Evolutionary conservation across 2,113 vertebrate genomes (phyloP).

Genomic region (Thunnus maccoyii): DNA sequence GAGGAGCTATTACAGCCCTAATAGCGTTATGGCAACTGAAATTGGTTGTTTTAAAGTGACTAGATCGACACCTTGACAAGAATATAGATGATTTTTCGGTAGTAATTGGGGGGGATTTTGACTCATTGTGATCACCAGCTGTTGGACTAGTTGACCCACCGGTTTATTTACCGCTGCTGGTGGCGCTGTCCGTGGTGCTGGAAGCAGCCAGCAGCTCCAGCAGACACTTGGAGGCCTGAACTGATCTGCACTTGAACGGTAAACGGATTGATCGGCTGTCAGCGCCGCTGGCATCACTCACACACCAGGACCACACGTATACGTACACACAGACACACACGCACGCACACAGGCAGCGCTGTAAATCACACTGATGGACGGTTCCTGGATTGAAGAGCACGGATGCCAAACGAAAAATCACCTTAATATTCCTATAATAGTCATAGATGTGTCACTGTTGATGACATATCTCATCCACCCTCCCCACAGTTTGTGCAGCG

Average conservation of each 20-base stretch:
- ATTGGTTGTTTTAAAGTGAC: neutral
- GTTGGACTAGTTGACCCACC: neutral
- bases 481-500: conserved; percentile 14
- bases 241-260: conserved; percentile 72
- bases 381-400: conserved; percentile 32
- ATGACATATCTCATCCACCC: conserved; percentile 17
- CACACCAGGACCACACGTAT: conserved; percentile 51
- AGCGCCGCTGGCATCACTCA: conserved; percentile 65
- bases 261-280: conserved; percentile 80
- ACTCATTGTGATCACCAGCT: neutral
- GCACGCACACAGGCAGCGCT: conserved; percentile 20
- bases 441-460: conserved; percentile 46
- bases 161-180: neutral
- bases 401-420: conserved; percentile 43
- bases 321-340: conserved; percentile 2
- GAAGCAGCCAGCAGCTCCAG: conserved; percentile 54
- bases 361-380: conserved; percentile 69
- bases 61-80: neutral
- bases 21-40: neutral
- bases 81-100: neutral
- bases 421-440: conserved; percentile 56
- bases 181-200: conserved; percentile 80
- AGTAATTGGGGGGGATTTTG: neutral
- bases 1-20: neutral
- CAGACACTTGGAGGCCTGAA: conserved; percentile 42